These are phyloP conservation scores for Amblyornis subalaris DNA, from an alignment of 2,113 vertebrate genomes.

Conservation along the genomic window DNA sequence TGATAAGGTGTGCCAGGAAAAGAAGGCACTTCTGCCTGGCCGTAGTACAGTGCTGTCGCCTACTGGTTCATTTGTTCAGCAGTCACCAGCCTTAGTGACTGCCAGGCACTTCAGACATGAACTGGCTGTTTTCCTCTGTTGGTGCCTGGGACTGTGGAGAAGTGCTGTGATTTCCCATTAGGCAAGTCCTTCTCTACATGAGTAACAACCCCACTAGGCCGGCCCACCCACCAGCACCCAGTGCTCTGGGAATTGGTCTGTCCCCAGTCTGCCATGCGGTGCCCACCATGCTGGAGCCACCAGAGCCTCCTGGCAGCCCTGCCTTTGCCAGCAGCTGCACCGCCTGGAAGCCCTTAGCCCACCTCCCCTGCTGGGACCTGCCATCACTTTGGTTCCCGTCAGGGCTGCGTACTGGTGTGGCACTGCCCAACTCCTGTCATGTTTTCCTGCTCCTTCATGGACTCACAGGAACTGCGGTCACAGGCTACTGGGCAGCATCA, in stretches of 20 bases:
- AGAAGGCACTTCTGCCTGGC: background rate
- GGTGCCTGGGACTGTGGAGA: background rate
- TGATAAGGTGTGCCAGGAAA: background rate
- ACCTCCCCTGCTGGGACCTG: fast-evolving
- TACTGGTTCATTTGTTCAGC: background rate
- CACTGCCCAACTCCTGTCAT: fast-evolving
- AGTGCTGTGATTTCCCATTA: background rate
- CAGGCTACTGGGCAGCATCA: background rate
- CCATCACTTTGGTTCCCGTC: fast-evolving
- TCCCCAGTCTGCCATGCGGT: fast-evolving
- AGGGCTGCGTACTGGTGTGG: fast-evolving
- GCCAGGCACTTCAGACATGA: background rate
- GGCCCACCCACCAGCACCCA: too few species aligned
- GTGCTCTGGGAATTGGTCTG: background rate
- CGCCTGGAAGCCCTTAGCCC: background rate
- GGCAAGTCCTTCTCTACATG: background rate
- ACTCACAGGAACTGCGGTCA: fast-evolving
- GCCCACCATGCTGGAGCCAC: fast-evolving
- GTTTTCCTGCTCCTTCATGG: background rate
- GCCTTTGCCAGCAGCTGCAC: background rate
- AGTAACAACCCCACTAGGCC: background rate
- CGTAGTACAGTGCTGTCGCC: fast-evolving
- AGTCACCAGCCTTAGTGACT: background rate
- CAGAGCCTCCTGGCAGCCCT: fast-evolving
- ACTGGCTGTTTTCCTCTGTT: background rate